Percentiles rank a stretch among this genome's conserved stretches.
These are phyloP conservation scores for Formicarius rufipectus DNA, from an alignment of 2,113 vertebrate genomes.

Conservation along the genomic window DNA sequence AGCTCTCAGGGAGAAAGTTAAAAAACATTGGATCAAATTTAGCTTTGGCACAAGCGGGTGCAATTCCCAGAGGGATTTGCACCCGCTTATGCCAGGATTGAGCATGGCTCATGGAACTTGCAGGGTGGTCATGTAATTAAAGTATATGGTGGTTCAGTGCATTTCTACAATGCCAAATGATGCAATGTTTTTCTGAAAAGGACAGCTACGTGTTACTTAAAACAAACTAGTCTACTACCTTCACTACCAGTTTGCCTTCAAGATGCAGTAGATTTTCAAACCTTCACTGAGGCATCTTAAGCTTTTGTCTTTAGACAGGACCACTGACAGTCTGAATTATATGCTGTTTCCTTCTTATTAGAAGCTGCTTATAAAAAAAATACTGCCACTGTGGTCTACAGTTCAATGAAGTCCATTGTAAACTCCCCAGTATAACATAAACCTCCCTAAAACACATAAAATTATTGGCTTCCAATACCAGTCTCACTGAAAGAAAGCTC, in stretches of 20 bases:
- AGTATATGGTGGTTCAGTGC: not conserved
- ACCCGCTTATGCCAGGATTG: conserved; percentile 40
- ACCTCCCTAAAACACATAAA: conserved; percentile 63
- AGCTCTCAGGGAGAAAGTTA: not conserved
- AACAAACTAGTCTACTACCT: not conserved
- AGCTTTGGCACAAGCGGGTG: conserved; percentile 44
- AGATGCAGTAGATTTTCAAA: not conserved
- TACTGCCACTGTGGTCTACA: conserved; percentile 54
- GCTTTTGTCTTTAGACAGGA: conserved; percentile 37
- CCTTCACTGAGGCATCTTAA: not conserved
- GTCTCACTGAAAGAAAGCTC: conserved; percentile 53
- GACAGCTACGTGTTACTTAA: not conserved
- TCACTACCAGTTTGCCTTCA: not conserved
- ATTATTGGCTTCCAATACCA: conserved; percentile 67
- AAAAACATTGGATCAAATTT: conserved; percentile 43
- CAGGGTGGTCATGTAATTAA: conserved; percentile 69
- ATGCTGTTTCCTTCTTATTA: conserved; percentile 62
- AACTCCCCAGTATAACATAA: conserved; percentile 63
- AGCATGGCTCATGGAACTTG: conserved; percentile 34
- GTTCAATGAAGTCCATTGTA: conserved; percentile 66
- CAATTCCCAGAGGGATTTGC: conserved; percentile 43
- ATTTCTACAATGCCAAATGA: conserved; percentile 37
- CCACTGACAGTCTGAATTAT: conserved; percentile 59
- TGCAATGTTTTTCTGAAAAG: conserved; percentile 4
- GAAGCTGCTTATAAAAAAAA: conserved; percentile 40